Conservation (phyloP, 2,113 vertebrate species). For the Neoarius graeffei region DNA sequence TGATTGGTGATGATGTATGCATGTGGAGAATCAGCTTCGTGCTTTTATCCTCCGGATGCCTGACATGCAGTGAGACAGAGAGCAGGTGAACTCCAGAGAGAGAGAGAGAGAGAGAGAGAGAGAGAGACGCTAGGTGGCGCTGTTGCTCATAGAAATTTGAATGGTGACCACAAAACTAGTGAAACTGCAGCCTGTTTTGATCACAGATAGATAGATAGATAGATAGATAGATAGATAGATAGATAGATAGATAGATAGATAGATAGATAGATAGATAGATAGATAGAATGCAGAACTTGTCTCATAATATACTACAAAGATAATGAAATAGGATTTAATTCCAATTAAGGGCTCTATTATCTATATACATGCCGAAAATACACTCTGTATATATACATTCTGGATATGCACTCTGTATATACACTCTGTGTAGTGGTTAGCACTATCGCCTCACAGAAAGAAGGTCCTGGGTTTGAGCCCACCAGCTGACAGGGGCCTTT, state of each 20-base stretch:
- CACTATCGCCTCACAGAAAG: too few species aligned
- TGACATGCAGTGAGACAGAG: not conserved
- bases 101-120: not conserved
- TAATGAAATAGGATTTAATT: too few species aligned
- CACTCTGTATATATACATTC: too few species aligned
- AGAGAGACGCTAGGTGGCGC: slow-evolving; percentile 27
- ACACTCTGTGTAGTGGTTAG: too few species aligned
- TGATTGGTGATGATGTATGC: slow-evolving; percentile 35
- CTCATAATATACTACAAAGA: too few species aligned
- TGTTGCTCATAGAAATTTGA: slow-evolving; percentile 25
- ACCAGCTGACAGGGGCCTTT: too few species aligned
- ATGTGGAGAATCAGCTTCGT: slow-evolving; percentile 9
- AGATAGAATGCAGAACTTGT: too few species aligned
- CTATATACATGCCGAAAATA: too few species aligned
- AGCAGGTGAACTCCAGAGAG: not conserved
- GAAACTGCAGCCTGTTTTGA: not conserved
- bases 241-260: not conserved
- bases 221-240: not conserved
- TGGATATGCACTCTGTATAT: too few species aligned
- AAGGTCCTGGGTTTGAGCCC: too few species aligned
- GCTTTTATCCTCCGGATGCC: slow-evolving; percentile 1
- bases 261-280: too few species aligned
- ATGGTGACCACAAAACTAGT: not conserved
- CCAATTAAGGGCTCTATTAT: too few species aligned
- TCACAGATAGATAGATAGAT: not conserved